Evolutionary conservation across 2,797 vertebrate species (phyloP), one percentile per base, ranked within the genome.

Genomic region (Rhadinocentrus ornatus): DNA sequence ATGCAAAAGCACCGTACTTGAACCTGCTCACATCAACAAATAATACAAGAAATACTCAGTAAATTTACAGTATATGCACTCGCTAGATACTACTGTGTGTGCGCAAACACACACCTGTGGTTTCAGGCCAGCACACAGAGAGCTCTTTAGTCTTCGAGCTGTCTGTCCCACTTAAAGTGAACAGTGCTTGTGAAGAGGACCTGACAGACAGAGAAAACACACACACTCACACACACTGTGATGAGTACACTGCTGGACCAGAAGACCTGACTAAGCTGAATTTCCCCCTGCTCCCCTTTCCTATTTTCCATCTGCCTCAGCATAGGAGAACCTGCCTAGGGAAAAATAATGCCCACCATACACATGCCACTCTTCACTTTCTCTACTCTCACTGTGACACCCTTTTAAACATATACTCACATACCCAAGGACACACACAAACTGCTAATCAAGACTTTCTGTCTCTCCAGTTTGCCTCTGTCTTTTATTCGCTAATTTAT

Each of bases 221-320:
- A 81, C 39, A 41, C 39, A 41, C 13, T 41, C 37, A 39, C 37
- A 39, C 82, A 79, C 74, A 81, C 80, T 63, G 75, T 2, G 85
- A 92, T 90, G 89, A 90, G 88, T 80, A 87, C 81, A 85, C 81
- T 75, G 74, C 79, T 79, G 87, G 80, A 87, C 85, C 82, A 92
- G 88, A 93, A 93, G 89, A 91, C 89, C 92, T 93, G 92, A 94
- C 90, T 93, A 93, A 90, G 92, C 92, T 91, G 81, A 91, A 93
- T 93, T 92, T 90, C 83, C 80, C 88, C 81, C 90, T 89, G 88
- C 92, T 93, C 91, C 81, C 84, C 91, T 92, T 94, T 94, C 93
- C 81, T 88, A 93, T 92, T 93, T 94, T 94, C 93, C 92, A 93
- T 92, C 86, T 90, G 91, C 89, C 89, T 94, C 91, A 93, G 93